Percentiles rank a stretch among this genome's conserved stretches.
Evolutionary conservation across 2,888 invertebrate genomes (phyloP).

Genomic region (Zygaena filipendulae): DNA sequence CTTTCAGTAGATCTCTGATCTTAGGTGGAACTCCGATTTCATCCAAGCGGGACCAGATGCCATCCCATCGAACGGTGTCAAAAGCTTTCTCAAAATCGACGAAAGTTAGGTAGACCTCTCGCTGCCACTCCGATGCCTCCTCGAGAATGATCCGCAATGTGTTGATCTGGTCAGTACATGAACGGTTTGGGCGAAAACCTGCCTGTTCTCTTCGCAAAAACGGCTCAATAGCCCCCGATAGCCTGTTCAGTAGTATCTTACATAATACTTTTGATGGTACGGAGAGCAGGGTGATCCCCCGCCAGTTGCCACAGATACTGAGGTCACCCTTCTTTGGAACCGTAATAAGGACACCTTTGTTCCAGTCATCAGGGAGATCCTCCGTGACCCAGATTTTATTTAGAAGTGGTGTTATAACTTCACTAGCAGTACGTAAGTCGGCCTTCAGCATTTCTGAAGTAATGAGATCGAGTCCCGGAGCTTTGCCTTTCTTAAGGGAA

Average conservation of each 20-base stretch:
- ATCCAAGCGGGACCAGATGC: too few relatives aligned
- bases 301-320: slow-evolving; percentile 3
- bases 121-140: too few relatives aligned
- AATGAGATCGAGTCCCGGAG: not conserved
- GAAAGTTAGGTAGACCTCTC: too few relatives aligned
- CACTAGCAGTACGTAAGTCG: not conserved
- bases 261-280: slow-evolving; percentile 4
- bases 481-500: not conserved
- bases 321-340: slow-evolving; percentile 7
- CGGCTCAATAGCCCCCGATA: slow-evolving; percentile 2
- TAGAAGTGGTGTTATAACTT: not conserved
- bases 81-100: too few relatives aligned
- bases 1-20: too few relatives aligned
- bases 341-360: slow-evolving; percentile 5
- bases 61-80: too few relatives aligned
- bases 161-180: too few relatives aligned
- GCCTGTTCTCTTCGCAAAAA: slow-evolving; percentile 4
- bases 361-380: slow-evolving; percentile 3
- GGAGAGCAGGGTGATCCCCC: slow-evolving; percentile 5
- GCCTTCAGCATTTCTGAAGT: not conserved
- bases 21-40: too few relatives aligned
- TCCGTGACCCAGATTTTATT: slow-evolving; percentile 1
- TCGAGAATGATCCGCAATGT: too few relatives aligned
- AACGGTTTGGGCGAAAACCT: slow-evolving; percentile 5
- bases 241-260: slow-evolving; percentile 2